Conservation (phyloP, 1,140 invertebrate species). For the Magallana angulata region DNA sequence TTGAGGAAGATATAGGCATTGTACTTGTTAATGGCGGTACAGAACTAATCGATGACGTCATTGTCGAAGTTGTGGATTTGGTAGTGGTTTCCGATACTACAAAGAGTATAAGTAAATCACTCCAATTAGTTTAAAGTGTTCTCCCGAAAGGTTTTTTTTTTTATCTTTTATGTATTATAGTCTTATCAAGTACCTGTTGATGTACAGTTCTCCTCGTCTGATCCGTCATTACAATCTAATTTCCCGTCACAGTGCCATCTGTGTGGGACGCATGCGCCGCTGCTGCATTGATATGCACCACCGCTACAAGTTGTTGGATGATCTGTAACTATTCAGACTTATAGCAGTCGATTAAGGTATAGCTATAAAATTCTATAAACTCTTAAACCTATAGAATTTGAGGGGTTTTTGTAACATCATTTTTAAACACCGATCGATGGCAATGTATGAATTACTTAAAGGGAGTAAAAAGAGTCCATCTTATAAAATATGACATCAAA, state of each 20-base stretch:
- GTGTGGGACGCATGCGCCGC: constrained; percentile 12
- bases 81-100: not conserved
- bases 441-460: no score
- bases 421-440: no score
- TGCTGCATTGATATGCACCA: constrained; percentile 10
- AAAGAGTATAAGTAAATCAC: not conserved
- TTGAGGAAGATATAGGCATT: not conserved
- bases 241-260: constrained; percentile 41
- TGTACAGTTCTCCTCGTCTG: constrained; percentile 38
- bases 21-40: not conserved
- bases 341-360: no score
- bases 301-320: constrained; percentile 11
- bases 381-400: not conserved
- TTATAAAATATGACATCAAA: no score
- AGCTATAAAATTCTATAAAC: not conserved
- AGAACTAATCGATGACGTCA: not conserved
- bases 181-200: not conserved
- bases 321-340: not conserved
- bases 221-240: constrained; percentile 39
- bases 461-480: no score
- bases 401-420: not conserved
- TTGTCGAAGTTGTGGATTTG: not conserved
- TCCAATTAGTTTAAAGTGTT: no score
- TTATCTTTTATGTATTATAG: no score
- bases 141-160: no score